Evolutionary conservation across 1,140 invertebrate genomes (phyloP).

Genomic region (Halictus rubicundus): DNA sequence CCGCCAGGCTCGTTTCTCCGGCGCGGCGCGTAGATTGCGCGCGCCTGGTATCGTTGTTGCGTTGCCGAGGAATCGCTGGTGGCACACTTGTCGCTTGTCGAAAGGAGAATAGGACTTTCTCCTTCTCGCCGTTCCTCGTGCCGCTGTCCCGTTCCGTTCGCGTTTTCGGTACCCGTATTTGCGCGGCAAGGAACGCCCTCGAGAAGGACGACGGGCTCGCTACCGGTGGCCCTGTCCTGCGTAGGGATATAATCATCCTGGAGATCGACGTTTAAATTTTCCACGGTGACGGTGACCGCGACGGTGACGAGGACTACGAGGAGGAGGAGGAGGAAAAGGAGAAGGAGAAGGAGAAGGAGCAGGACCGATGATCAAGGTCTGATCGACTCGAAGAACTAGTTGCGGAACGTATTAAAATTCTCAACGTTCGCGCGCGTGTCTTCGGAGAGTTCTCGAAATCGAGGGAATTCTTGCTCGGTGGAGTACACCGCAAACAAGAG

Average conservation of each 20-base stretch:
- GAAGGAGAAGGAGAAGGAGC: background rate
- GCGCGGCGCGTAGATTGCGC: background rate
- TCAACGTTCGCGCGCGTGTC: background rate
- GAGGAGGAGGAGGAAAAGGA: background rate
- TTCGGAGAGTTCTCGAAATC: background rate
- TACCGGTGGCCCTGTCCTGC: too few species aligned
- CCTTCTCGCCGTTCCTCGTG: slow-evolving; percentile 54
- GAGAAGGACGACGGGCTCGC: background rate
- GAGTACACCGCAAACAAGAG: too few species aligned
- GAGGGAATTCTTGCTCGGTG: too few species aligned
- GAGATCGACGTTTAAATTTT: background rate
- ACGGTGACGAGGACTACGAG: background rate
- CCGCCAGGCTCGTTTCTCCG: background rate
- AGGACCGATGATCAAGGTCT: background rate
- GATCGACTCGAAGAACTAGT: background rate
- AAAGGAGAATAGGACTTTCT: slow-evolving; percentile 68
- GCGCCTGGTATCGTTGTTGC: slow-evolving; percentile 15
- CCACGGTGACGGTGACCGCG: background rate
- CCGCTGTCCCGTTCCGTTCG: background rate
- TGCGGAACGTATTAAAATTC: background rate
- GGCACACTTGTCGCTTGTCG: slow-evolving; percentile 67
- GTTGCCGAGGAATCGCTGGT: slow-evolving; percentile 27
- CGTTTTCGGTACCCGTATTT: slow-evolving; percentile 31
- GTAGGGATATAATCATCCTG: background rate
- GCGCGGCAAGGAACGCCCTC: slow-evolving; percentile 33